These are phyloP conservation scores for Hyles euphorbiae DNA, from an alignment of 1,140 invertebrate genomes.

Conservation along the genomic window DNA sequence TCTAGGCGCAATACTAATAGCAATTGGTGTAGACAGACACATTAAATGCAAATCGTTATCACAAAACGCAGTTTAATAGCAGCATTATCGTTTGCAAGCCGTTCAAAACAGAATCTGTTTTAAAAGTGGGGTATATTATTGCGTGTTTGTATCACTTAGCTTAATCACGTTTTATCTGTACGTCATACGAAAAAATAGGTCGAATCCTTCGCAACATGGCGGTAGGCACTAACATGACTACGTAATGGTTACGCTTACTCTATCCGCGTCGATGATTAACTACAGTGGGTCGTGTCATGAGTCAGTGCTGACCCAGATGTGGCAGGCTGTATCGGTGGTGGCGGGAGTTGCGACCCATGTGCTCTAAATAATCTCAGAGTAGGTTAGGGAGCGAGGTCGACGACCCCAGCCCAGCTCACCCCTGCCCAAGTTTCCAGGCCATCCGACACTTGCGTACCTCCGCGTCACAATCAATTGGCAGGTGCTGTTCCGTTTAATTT, in stretches of 20 bases:
- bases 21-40: no score
- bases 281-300: conserved; percentile 45
- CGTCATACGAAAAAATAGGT: conserved; percentile 16
- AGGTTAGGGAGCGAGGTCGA: conserved; percentile 68
- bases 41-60: no score
- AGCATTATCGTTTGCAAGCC: no score
- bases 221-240: conserved; percentile 3
- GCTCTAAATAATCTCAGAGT: conserved; percentile 66
- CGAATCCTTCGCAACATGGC: conserved; percentile 13
- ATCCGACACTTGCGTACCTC: conserved; percentile 22
- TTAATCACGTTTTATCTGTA: conserved; percentile 12
- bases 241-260: conserved; percentile 49
- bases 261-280: conserved; percentile 63
- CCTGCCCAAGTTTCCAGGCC: conserved; percentile 44
- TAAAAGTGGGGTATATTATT: no score
- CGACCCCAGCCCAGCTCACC: conserved; percentile 46
- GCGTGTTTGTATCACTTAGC: background rate
- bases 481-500: no score
- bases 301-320: conserved; percentile 65
- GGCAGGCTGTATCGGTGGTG: conserved; percentile 52
- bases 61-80: no score
- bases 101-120: no score
- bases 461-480: conserved; percentile 2
- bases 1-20: no score
- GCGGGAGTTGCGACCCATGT: conserved; percentile 51